A percentile compares a stretch with the other conserved stretches of the same genome.
These are phyloP conservation scores for Cardiocondyla obscurior DNA, from an alignment of 1,140 invertebrate species.

Conservation along the genomic window DNA sequence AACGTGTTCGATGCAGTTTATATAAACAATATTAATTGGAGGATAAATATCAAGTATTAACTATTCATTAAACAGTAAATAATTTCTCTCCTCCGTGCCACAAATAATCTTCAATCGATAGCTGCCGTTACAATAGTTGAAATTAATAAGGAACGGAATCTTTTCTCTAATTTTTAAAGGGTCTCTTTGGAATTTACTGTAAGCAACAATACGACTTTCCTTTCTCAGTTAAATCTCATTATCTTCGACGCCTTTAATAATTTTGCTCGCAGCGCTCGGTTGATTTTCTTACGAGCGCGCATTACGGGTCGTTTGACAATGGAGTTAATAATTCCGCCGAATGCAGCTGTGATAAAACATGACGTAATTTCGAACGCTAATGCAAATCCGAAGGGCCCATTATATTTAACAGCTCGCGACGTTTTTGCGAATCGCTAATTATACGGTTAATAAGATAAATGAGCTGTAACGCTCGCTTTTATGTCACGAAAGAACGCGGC, in stretches of 20 bases:
- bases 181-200: not conserved
- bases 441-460: conserved; percentile 13
- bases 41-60: too few species aligned
- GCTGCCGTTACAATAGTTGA: not conserved
- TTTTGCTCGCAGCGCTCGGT: not conserved
- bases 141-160: not conserved
- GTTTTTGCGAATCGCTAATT: conserved; percentile 22
- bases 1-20: not conserved
- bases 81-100: not conserved
- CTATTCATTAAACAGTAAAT: not conserved
- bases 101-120: not conserved
- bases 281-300: not conserved
- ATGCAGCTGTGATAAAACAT: not conserved
- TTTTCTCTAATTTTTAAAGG: conserved; percentile 9
- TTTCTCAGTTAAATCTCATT: conserved; percentile 22
- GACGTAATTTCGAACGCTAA: not conserved
- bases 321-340: conserved; percentile 29
- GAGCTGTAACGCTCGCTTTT: conserved; percentile 6
- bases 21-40: not conserved
- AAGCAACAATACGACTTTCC: conserved; percentile 6
- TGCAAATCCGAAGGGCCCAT: not conserved
- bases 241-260: conserved; percentile 21
- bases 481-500: not conserved
- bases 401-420: not conserved
- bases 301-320: conserved; percentile 13